Conservation (phyloP, 2,113 vertebrate genomes). For the Burhinus bistriatus region DNA sequence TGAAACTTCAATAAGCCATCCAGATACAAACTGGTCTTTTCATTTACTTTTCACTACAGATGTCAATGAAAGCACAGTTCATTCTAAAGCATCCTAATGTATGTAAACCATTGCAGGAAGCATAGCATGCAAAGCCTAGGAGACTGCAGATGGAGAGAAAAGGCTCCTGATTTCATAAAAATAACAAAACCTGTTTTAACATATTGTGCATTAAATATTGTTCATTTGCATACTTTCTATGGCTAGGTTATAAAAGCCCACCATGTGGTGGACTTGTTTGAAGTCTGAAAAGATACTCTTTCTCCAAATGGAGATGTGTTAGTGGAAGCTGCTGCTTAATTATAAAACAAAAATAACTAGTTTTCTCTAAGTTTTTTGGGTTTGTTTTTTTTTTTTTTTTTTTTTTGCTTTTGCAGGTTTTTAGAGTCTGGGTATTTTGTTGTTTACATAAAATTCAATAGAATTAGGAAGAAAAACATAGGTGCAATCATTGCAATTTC, state of each 20-base stretch:
- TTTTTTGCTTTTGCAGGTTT: background rate
- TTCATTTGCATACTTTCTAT: conserved; percentile 64
- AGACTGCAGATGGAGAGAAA: conserved; percentile 69
- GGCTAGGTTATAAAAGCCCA: conserved; percentile 54
- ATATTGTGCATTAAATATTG: conserved; percentile 66
- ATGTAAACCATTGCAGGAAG: conserved; percentile 51
- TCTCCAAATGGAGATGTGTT: conserved; percentile 54
- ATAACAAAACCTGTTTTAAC: conserved; percentile 68
- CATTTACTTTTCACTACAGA: conserved; percentile 52
- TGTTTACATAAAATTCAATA: background rate
- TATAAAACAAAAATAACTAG: conserved; percentile 46
- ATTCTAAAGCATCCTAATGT: conserved; percentile 42
- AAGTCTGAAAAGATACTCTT: conserved; percentile 37
- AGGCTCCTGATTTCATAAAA: conserved; percentile 65
- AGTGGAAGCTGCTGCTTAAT: conserved; percentile 62
- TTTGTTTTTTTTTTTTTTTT: background rate
- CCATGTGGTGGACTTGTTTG: conserved; percentile 65
- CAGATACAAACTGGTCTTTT: conserved; percentile 39
- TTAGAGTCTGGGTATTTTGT: background rate
- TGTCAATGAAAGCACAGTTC: conserved; percentile 48
- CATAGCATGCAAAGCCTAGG: background rate
- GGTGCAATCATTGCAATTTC: background rate
- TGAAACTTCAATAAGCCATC: conserved; percentile 19
- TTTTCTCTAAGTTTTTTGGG: background rate
- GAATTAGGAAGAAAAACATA: background rate